Evolutionary conservation across 1,140 invertebrate genomes (phyloP).

Genomic region (Drosophila kanapiae): DNA sequence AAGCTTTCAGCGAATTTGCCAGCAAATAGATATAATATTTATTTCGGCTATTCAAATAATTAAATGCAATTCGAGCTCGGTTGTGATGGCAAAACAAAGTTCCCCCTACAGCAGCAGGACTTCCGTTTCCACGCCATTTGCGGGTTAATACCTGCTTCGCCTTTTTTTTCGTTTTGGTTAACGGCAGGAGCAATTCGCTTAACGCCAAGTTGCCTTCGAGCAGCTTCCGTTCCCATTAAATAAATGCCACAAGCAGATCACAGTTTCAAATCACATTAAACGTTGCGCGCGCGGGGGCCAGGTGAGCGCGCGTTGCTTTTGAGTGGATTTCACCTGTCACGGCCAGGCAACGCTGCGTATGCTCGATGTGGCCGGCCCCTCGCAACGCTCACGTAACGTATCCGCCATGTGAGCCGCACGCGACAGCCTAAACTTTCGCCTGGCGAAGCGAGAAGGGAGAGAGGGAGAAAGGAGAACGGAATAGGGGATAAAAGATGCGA

Average conservation of each 20-base stretch:
- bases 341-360: slow-evolving; percentile 54
- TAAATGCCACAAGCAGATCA: slow-evolving; percentile 78
- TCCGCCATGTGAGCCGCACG: slow-evolving; percentile 59
- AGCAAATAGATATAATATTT: neutral
- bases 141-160: slow-evolving; percentile 6
- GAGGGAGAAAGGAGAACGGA: slow-evolving; percentile 7
- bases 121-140: slow-evolving; percentile 10
- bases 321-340: slow-evolving; percentile 56
- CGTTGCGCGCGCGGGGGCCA: slow-evolving; percentile 9
- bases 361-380: slow-evolving; percentile 34
- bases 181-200: slow-evolving; percentile 39
- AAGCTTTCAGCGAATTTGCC: neutral
- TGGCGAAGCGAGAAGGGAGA: neutral
- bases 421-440: slow-evolving; percentile 24
- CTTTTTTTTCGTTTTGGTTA: neutral
- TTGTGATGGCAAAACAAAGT: neutral
- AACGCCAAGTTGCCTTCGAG: slow-evolving; percentile 45
- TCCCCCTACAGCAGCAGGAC: neutral
- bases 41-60: slow-evolving; percentile 1
- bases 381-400: slow-evolving; percentile 56
- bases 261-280: slow-evolving; percentile 72
- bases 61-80: neutral
- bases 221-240: slow-evolving; percentile 64
- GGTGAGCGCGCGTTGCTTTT: slow-evolving; percentile 24
- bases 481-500: neutral